Percentiles rank a stretch among this genome's conserved stretches.
Evolutionary conservation across 1,140 invertebrate species (phyloP).

Genomic region (Drosophila trapezifrons): DNA sequence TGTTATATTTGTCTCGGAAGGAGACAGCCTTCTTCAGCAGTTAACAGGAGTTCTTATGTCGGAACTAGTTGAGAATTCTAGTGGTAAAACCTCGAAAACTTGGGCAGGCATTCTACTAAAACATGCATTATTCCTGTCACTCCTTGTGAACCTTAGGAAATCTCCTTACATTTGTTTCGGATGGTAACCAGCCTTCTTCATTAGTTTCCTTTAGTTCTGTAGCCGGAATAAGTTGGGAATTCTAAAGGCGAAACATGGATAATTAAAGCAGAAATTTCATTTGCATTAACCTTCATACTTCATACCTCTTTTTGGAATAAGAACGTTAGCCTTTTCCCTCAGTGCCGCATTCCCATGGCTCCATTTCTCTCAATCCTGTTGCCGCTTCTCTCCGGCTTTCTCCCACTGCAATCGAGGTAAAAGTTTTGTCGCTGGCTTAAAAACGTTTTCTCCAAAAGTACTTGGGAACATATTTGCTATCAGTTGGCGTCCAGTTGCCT

Average conservation of each 20-base stretch:
- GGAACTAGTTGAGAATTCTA: neutral
- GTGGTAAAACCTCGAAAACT: neutral
- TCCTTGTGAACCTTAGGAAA: too few relatives aligned
- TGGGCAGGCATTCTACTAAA: too few relatives aligned
- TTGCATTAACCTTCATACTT: too few relatives aligned
- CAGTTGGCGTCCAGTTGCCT: conserved; percentile 78
- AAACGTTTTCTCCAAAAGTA: conserved; percentile 75
- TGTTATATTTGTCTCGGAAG: too few relatives aligned
- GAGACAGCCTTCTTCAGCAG: too few relatives aligned
- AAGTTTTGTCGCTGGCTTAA: conserved; percentile 78
- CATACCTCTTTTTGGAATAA: too few relatives aligned
- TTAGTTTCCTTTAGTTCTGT: too few relatives aligned
- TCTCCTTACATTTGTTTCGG: too few relatives aligned
- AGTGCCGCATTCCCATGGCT: conserved; percentile 17
- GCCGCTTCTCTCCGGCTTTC: conserved; percentile 18
- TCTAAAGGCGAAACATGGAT: neutral
- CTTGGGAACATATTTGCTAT: conserved; percentile 82
- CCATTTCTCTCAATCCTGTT: conserved; percentile 16
- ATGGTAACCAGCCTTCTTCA: too few relatives aligned
- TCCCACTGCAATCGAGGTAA: conserved; percentile 63
- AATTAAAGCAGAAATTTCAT: neutral
- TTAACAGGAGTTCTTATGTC: neutral
- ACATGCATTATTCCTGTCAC: too few relatives aligned
- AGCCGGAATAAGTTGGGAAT: neutral
- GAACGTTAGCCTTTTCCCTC: conserved; percentile 4